These are phyloP conservation scores for Tipula lateralis DNA, from an alignment of 2,888 invertebrate species.

Conservation along the genomic window DNA sequence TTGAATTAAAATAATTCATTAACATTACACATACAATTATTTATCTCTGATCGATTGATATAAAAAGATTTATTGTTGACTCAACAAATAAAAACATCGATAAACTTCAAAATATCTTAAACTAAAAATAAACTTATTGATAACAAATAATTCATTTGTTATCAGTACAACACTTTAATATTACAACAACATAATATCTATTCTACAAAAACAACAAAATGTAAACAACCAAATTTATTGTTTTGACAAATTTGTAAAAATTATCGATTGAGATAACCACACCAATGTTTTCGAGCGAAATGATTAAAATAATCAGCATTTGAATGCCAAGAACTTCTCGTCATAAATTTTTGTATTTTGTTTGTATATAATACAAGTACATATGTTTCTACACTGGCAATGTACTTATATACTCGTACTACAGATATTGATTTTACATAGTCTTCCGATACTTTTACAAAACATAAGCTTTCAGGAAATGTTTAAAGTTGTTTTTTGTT, in stretches of 20 bases:
- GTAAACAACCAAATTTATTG: not conserved
- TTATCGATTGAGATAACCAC: not conserved
- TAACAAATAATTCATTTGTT: not conserved
- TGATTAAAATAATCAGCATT: not conserved
- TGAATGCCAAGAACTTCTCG: not conserved
- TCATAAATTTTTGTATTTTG: not conserved
- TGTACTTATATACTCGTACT: not conserved
- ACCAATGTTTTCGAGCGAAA: not conserved
- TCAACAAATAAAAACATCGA: not conserved
- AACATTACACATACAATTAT: not conserved
- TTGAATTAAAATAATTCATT: not conserved
- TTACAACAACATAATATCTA: not conserved
- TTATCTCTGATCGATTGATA: not conserved
- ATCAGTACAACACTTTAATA: not conserved
- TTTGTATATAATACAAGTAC: not conserved
- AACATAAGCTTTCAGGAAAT: not conserved
- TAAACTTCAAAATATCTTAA: not conserved
- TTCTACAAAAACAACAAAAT: not conserved
- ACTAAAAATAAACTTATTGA: not conserved
- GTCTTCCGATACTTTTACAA: not conserved
- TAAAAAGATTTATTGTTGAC: not conserved
- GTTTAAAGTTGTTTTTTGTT: not conserved
- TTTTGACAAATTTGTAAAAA: not conserved
- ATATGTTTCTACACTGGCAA: no score
- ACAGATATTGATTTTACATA: slow-evolving; percentile 3